Percentiles rank a stretch among this genome's conserved stretches.
phyloP scores from a whole-genome alignment of 2,113 vertebrate genomes.

The Hiodon alosoides region DNA sequence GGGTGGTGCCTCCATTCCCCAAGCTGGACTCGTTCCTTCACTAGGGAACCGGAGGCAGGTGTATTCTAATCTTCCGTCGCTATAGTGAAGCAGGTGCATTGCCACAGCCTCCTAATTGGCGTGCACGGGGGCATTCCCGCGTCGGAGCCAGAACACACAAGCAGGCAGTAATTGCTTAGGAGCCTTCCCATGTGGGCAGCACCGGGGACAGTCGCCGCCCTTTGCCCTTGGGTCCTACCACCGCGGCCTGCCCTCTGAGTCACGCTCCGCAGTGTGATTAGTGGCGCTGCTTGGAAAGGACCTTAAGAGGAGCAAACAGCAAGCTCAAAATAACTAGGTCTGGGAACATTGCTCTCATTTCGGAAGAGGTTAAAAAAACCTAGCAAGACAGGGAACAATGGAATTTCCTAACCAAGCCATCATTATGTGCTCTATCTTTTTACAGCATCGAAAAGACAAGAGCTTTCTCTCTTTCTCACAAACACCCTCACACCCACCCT shows the following conservation, averaged over 20 bases:
- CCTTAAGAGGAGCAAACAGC: neutral
- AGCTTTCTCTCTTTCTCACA: neutral
- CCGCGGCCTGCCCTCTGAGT: slow-evolving; percentile 11
- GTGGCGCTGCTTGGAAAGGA: slow-evolving; percentile 11
- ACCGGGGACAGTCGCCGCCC: neutral
- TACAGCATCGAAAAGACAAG: neutral
- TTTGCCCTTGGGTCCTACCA: neutral
- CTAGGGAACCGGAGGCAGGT: no score
- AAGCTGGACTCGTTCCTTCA: no score
- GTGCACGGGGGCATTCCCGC: no score
- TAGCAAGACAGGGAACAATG: slow-evolving; percentile 7
- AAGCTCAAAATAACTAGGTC: slow-evolving; percentile 8
- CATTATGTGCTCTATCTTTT: neutral
- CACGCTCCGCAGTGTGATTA: slow-evolving; percentile 15
- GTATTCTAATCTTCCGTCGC: no score
- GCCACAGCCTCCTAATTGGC: no score
- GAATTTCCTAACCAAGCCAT: slow-evolving; percentile 4
- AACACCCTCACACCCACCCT: neutral
- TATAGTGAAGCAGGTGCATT: no score
- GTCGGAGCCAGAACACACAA: no score
- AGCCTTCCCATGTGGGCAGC: neutral
- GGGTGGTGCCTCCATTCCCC: no score
- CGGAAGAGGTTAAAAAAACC: neutral
- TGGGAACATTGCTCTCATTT: neutral
- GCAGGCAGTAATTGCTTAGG: no score